Conservation (phyloP, 1,140 invertebrate species). For the Drosophila watanabei region DNA sequence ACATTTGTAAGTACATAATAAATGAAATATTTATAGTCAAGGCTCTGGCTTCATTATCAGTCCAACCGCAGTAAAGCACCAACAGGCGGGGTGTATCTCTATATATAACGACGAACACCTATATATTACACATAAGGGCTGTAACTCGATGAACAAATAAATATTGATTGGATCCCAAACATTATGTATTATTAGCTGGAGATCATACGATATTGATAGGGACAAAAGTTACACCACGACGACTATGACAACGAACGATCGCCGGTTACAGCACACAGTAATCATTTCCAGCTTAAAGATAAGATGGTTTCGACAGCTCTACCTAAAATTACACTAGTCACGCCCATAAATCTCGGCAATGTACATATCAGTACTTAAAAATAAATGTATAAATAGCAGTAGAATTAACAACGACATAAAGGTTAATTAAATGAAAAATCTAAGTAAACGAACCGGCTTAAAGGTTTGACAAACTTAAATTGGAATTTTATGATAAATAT, state of each 20-base stretch:
- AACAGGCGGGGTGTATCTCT: constrained; percentile 2
- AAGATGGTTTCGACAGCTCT: constrained; percentile 1
- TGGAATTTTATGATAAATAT: background rate
- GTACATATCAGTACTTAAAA: background rate
- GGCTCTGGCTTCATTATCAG: constrained; percentile 60
- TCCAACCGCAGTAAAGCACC: constrained; percentile 18
- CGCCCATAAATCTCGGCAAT: background rate
- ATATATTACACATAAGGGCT: constrained; percentile 8
- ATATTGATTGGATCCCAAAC: background rate
- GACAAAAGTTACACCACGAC: background rate
- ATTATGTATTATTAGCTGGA: constrained; percentile 1
- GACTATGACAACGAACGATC: background rate
- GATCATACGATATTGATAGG: constrained; percentile 21
- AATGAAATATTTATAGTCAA: constrained; percentile 61
- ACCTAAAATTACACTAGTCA: background rate
- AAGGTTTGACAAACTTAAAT: background rate
- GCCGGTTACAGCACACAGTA: background rate
- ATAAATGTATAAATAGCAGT: background rate
- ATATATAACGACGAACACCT: background rate
- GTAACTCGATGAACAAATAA: background rate
- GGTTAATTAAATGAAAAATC: background rate
- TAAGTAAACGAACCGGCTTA: too few relatives aligned
- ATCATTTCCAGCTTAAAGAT: background rate
- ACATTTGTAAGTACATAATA: constrained; percentile 45
- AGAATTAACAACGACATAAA: background rate